These are phyloP conservation scores for Nomada ferruginata DNA, from an alignment of 2,888 invertebrate genomes.

Conservation along the genomic window DNA sequence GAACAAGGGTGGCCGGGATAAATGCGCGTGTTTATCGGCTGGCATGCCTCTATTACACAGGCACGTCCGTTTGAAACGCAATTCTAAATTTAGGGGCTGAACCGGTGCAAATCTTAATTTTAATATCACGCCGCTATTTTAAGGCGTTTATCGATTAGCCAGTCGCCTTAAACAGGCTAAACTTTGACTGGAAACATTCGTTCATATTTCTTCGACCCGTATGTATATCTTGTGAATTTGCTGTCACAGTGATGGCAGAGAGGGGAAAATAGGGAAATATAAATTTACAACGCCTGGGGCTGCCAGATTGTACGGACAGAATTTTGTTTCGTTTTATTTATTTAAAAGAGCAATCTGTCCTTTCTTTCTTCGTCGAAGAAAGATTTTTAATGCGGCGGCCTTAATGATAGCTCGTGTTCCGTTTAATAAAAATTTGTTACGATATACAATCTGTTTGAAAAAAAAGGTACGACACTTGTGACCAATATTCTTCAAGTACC, in stretches of 20 bases:
- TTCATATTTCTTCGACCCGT: neutral
- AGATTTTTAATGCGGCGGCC: no score
- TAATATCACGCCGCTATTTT: slow-evolving; percentile 54
- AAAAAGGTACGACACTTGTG: no score
- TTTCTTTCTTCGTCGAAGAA: no score
- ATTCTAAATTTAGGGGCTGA: slow-evolving; percentile 49
- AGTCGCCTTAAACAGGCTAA: neutral
- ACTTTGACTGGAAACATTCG: slow-evolving; percentile 29
- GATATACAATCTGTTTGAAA: no score
- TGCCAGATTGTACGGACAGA: slow-evolving; percentile 1
- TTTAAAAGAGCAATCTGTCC: no score
- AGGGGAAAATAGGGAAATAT: neutral
- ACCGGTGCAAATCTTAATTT: slow-evolving; percentile 51
- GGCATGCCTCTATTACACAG: slow-evolving; percentile 14
- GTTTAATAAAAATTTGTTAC: no score
- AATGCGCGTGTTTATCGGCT: slow-evolving; percentile 39
- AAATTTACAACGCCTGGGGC: neutral
- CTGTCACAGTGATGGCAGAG: neutral
- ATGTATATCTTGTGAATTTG: neutral
- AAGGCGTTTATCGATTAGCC: slow-evolving; percentile 44
- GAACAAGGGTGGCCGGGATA: slow-evolving; percentile 16
- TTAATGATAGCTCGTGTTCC: no score
- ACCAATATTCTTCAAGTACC: no score
- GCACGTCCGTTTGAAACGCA: slow-evolving; percentile 30
- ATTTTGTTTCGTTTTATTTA: neutral